Conservation (phyloP, 1,140 invertebrate genomes). For the Thaumatotibia leucotreta region DNA sequence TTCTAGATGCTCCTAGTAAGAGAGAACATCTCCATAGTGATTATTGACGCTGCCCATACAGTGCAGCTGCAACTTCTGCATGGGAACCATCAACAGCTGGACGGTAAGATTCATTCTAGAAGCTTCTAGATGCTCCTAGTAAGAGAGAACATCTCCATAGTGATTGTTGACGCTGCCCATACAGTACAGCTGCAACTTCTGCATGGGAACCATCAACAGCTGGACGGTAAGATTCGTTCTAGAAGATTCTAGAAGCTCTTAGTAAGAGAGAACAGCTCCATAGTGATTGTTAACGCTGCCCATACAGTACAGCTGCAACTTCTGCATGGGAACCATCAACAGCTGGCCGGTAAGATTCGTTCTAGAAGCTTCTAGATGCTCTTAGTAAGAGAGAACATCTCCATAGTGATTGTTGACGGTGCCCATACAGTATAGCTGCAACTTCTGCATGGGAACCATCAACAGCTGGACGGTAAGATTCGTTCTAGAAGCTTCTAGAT, state of each 20-base stretch:
- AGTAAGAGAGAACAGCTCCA: no score
- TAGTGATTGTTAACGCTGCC: conserved; percentile 95
- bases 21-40: no score
- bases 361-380: no score
- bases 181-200: conserved; percentile 96
- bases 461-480: conserved; percentile 87
- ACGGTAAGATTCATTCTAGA: conserved; percentile 82
- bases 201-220: conserved; percentile 92
- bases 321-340: conserved; percentile 92
- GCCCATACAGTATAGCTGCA: conserved; percentile 97
- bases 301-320: conserved; percentile 96
- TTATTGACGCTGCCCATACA: conserved; percentile 96
- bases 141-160: no score
- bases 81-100: conserved; percentile 91
- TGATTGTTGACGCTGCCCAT: conserved; percentile 96
- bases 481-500: no score
- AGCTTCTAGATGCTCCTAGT: no score
- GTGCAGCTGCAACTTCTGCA: conserved; percentile 96
- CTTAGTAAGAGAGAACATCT: no score
- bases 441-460: conserved; percentile 92
- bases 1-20: no score
- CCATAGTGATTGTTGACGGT: no score
- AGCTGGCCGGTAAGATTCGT: conserved; percentile 85
- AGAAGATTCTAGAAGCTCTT: no score
- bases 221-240: conserved; percentile 83